Percentiles rank a stretch among this genome's conserved stretches.
Evolutionary conservation across 2,797 vertebrate species (phyloP).

Genomic region (Takifugu rubripes): DNA sequence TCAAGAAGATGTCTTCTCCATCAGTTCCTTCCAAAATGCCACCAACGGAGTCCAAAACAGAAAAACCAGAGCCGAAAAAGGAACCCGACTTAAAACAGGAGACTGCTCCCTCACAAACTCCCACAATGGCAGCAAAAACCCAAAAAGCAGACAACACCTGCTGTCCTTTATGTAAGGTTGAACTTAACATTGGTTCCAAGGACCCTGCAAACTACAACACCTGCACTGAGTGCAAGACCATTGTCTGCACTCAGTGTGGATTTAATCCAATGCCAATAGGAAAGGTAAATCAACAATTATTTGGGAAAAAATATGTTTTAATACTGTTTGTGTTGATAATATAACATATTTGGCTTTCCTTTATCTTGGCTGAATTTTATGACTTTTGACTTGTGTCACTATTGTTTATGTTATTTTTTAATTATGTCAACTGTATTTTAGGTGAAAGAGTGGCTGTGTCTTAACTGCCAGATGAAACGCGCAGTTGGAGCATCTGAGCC

Average conservation of each 20-base stretch:
- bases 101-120: slow-evolving; percentile 32
- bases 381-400: slow-evolving; percentile 1
- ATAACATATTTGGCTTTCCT: not conserved
- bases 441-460: slow-evolving; percentile 88
- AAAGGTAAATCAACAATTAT: slow-evolving; percentile 77
- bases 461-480: slow-evolving; percentile 96
- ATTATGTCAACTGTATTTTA: slow-evolving; percentile 37
- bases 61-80: slow-evolving; percentile 61
- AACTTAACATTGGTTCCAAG: slow-evolving; percentile 80
- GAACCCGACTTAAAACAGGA: slow-evolving; percentile 49
- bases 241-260: slow-evolving; percentile 94
- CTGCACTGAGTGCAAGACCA: slow-evolving; percentile 89
- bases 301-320: not conserved
- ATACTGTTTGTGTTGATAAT: not conserved
- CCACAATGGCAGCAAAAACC: slow-evolving; percentile 34
- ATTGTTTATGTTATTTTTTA: not conserved
- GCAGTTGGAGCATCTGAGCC: slow-evolving; percentile 79
- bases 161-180: slow-evolving; percentile 90
- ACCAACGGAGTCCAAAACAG: slow-evolving; percentile 42
- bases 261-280: slow-evolving; percentile 87
- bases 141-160: slow-evolving; percentile 37
- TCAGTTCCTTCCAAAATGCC: slow-evolving; percentile 55
- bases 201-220: slow-evolving; percentile 85
- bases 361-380: not conserved
- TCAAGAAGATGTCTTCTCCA: slow-evolving; percentile 44